phyloP scores from a whole-genome alignment of 1,140 invertebrate genomes.

The Scaptomyza hsui region DNA sequence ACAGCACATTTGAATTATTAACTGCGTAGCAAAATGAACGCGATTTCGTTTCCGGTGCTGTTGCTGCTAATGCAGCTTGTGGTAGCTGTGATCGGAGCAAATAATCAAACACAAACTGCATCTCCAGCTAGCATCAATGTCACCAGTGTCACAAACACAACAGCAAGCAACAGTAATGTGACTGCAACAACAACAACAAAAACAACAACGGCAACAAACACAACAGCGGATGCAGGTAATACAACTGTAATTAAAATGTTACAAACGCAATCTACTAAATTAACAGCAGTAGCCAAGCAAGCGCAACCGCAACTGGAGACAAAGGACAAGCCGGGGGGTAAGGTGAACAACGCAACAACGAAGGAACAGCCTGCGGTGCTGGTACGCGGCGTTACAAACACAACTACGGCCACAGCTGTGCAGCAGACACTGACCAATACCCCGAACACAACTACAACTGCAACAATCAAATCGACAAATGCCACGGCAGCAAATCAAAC shows the following conservation, averaged over 20 bases:
- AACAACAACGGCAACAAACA: not conserved
- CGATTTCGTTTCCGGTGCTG: slow-evolving; percentile 28
- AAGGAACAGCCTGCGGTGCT: not conserved
- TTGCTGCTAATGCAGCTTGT: slow-evolving; percentile 20
- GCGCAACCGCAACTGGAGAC: not conserved
- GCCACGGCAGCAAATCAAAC: slow-evolving; percentile 7
- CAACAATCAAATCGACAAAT: not conserved
- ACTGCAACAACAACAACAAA: not conserved
- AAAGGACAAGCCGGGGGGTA: slow-evolving; percentile 1
- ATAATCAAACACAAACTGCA: not conserved
- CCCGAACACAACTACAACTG: not conserved
- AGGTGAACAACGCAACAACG: not conserved
- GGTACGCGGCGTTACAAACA: slow-evolving; percentile 20
- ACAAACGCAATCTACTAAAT: not conserved
- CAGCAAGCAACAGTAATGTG: not conserved
- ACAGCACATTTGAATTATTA: not conserved
- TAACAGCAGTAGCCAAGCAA: not conserved
- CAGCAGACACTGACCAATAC: not conserved
- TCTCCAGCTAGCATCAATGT: not conserved
- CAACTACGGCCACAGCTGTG: slow-evolving; percentile 6
- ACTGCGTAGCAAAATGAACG: slow-evolving; percentile 20
- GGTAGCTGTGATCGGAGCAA: not conserved
- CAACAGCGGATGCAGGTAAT: not conserved
- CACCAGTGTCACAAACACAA: not conserved
- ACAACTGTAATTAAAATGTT: not conserved